A percentile compares a stretch with the other conserved stretches of the same genome.
phyloP scores from a whole-genome alignment of 1,140 invertebrate species.

The Plectus sambesii region DNA sequence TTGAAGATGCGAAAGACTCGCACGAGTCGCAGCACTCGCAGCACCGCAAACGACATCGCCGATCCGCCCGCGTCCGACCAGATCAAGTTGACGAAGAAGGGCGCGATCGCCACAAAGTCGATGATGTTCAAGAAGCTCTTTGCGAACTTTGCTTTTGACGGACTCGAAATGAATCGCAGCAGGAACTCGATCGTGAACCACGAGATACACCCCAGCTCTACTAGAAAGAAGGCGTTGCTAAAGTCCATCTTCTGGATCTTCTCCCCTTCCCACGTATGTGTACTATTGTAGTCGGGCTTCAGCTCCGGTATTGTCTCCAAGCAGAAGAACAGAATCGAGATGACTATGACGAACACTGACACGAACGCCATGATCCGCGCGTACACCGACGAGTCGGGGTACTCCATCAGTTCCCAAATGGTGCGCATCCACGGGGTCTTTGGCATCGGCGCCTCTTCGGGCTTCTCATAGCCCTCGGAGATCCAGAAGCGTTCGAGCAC shows the following conservation, averaged over 20 bases:
- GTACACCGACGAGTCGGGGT: constrained; percentile 95
- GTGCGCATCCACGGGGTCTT: too few species aligned
- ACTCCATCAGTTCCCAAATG: constrained; percentile 97
- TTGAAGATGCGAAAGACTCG: constrained; percentile 98
- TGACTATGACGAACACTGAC: constrained; percentile 85
- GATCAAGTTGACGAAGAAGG: constrained; percentile 97
- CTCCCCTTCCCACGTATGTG: too few species aligned
- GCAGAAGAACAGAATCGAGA: constrained; percentile 98
- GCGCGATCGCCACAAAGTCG: constrained; percentile 92
- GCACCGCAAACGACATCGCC: constrained; percentile 93
- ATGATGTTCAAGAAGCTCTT: constrained; percentile 99
- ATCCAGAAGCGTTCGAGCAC: constrained; percentile 43
- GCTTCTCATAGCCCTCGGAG: constrained; percentile 38
- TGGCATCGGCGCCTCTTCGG: too few species aligned
- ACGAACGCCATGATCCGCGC: constrained; percentile 97
- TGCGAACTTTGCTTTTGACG: too few species aligned
- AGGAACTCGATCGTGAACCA: constrained; percentile 46
- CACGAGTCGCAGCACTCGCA: constrained; percentile 89
- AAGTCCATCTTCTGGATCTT: constrained; percentile 27
- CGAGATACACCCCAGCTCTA: constrained; percentile 80
- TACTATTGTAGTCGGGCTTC: constrained; percentile 65
- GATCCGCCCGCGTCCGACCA: constrained; percentile 86
- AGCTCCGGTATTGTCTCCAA: constrained; percentile 97
- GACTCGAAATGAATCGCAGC: too few species aligned
- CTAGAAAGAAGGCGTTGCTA: constrained; percentile 88